Percentiles rank a stretch among this genome's conserved stretches.
Conservation (phyloP, 2,797 vertebrate species). For the Mormyrus hasselquistii region DNA sequence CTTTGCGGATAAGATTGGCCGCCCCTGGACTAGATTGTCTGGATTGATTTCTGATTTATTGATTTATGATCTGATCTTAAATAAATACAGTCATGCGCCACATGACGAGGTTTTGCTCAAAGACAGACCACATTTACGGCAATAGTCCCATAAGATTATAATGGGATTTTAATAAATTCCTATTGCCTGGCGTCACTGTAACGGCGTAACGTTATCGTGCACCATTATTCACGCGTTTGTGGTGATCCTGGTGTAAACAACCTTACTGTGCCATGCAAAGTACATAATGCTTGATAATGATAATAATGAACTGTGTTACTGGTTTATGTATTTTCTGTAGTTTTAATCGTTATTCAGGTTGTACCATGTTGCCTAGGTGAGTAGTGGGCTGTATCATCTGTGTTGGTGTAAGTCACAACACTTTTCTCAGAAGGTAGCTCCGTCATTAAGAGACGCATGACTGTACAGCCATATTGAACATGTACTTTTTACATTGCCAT, state of each 20-base stretch:
- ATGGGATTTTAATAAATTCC: not conserved
- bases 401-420: no score
- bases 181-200: not conserved
- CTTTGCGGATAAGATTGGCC: no score
- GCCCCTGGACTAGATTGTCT: not conserved
- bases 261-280: not conserved
- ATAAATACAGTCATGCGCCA: not conserved
- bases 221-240: not conserved
- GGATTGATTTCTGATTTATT: not conserved
- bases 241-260: not conserved
- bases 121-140: not conserved
- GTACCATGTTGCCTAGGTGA: not conserved
- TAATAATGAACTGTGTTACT: not conserved
- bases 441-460: no score
- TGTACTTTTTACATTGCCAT: not conserved
- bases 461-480: no score
- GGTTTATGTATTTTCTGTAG: not conserved
- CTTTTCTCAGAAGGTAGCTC: no score
- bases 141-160: not conserved
- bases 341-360: not conserved
- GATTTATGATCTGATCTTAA: not conserved
- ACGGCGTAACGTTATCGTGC: not conserved
- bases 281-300: not conserved
- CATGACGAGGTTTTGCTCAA: not conserved
- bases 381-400: no score